These are phyloP conservation scores for Sebastiscus albofasciatus DNA, from an alignment of 2,797 vertebrate genomes.

Conservation along the genomic window DNA sequence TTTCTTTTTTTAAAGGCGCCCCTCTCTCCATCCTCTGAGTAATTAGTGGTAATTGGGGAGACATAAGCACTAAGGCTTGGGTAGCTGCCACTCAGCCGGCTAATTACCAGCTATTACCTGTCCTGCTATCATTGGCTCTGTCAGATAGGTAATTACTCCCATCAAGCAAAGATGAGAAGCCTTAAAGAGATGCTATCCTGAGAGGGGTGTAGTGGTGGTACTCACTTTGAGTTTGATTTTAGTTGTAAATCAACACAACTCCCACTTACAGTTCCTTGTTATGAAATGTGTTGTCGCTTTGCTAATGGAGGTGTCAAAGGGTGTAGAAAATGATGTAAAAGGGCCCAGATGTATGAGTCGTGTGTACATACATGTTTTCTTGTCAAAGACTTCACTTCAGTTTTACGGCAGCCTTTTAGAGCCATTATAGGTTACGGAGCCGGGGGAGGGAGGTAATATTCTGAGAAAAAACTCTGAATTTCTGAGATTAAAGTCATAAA, in stretches of 20 bases:
- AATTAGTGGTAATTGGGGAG: slow-evolving; percentile 69
- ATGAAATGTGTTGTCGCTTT: neutral
- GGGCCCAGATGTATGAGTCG: neutral
- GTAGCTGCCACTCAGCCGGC: slow-evolving; percentile 67
- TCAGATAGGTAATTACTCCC: slow-evolving; percentile 68
- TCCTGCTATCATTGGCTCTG: slow-evolving; percentile 64
- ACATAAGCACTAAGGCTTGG: slow-evolving; percentile 51
- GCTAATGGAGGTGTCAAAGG: neutral
- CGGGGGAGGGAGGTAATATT: too few relatives aligned
- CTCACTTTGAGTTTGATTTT: slow-evolving; percentile 12
- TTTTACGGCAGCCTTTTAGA: too few relatives aligned
- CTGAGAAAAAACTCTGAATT: too few relatives aligned
- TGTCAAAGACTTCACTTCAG: neutral
- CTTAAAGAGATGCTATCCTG: slow-evolving; percentile 36
- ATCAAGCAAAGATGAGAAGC: slow-evolving; percentile 55
- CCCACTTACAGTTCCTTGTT: neutral
- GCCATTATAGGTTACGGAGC: too few relatives aligned
- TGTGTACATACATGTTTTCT: neutral
- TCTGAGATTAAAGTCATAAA: too few relatives aligned
- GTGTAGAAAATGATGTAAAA: neutral
- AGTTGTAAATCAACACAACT: slow-evolving; percentile 6
- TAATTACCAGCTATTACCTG: slow-evolving; percentile 77
- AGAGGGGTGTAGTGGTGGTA: slow-evolving; percentile 1
- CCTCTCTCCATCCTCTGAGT: slow-evolving; percentile 28
- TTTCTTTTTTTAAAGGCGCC: slow-evolving; percentile 29